Conservation (phyloP, 2,888 invertebrate genomes). For the Exocentrus adspersus region DNA sequence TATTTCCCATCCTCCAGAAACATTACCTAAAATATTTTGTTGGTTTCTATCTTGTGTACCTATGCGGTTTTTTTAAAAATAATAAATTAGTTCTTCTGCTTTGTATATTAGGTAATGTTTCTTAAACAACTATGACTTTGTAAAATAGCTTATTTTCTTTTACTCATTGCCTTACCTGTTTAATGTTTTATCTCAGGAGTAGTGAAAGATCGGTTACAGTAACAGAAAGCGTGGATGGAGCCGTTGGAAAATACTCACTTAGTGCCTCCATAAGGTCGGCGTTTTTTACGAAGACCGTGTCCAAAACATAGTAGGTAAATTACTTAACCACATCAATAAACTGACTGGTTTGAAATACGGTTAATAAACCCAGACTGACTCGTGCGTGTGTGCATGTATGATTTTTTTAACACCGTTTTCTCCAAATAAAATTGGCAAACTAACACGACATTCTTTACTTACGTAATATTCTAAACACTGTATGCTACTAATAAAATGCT, state of each 20-base stretch:
- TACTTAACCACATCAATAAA: slow-evolving; percentile 7
- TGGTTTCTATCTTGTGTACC: too few relatives aligned
- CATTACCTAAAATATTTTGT: too few relatives aligned
- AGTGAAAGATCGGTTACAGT: slow-evolving; percentile 60
- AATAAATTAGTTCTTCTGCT: too few relatives aligned
- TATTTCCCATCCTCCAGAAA: not conserved
- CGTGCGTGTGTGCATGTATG: slow-evolving; percentile 27
- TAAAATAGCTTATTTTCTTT: too few relatives aligned
- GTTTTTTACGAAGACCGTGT: slow-evolving; percentile 55
- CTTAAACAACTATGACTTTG: too few relatives aligned
- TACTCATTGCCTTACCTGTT: slow-evolving; percentile 34
- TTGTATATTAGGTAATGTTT: too few relatives aligned
- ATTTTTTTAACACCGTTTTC: too few relatives aligned
- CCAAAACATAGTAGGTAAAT: slow-evolving; percentile 53
- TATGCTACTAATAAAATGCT: too few relatives aligned
- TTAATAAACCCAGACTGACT: slow-evolving; percentile 52
- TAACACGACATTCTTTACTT: too few relatives aligned
- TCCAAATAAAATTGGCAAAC: too few relatives aligned
- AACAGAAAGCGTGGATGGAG: slow-evolving; percentile 56
- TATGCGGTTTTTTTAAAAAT: too few relatives aligned
- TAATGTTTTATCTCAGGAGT: slow-evolving; percentile 54
- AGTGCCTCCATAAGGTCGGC: slow-evolving; percentile 50
- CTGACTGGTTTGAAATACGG: slow-evolving; percentile 29
- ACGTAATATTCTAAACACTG: too few relatives aligned
- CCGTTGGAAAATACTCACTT: slow-evolving; percentile 36